These are phyloP conservation scores for Chloroceryle amazona DNA, from an alignment of 2,797 vertebrate species.

Conservation along the genomic window DNA sequence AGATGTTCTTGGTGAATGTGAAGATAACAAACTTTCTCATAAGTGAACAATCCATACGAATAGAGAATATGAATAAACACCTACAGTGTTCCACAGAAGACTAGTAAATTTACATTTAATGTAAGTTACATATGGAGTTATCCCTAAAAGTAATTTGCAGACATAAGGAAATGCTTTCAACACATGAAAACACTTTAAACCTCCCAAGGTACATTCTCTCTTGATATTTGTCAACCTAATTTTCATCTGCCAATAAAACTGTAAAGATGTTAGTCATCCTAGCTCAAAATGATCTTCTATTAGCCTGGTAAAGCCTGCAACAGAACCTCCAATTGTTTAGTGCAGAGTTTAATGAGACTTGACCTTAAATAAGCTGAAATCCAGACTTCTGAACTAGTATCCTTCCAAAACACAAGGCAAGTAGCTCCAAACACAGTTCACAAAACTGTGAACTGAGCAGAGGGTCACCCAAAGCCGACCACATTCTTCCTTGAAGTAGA, in stretches of 20 bases:
- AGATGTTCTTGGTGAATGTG: too few relatives aligned
- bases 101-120: neutral
- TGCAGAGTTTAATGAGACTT: neutral
- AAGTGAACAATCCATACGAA: neutral
- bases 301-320: neutral
- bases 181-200: neutral
- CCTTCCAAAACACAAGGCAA: neutral
- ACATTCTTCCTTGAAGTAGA: too few relatives aligned
- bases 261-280: neutral
- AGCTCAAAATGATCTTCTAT: neutral
- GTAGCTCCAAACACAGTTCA: neutral
- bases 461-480: neutral
- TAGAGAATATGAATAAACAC: neutral
- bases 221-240: neutral
- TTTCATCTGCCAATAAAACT: neutral
- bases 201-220: neutral
- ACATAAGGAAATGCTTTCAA: neutral
- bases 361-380: neutral
- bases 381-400: neutral
- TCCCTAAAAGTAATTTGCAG: neutral
- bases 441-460: neutral
- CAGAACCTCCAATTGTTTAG: neutral
- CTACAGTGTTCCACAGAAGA: neutral
- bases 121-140: neutral
- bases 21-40: neutral